A percentile compares a stretch with the other conserved stretches of the same genome.
phyloP scores from a whole-genome alignment of 2,888 invertebrate species.

The Brenthis daphne region DNA sequence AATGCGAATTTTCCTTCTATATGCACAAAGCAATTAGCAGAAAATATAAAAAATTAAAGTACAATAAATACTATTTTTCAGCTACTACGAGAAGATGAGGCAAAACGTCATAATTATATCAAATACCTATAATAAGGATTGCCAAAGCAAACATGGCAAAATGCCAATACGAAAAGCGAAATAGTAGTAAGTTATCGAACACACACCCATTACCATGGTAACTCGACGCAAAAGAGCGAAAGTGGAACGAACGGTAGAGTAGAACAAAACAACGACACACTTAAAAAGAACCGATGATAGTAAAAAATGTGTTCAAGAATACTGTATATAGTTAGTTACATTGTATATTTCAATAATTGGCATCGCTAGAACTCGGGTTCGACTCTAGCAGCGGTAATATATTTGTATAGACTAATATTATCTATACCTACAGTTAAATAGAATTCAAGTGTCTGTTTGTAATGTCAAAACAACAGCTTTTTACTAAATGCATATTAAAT shows the following conservation, averaged over 20 bases:
- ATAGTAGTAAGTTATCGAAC: conserved; percentile 54
- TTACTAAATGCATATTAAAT: too few species aligned
- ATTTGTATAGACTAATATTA: too few species aligned
- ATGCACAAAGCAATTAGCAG: background rate
- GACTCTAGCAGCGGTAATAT: too few species aligned
- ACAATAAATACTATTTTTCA: background rate
- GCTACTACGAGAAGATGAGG: too few species aligned
- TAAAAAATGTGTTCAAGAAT: conserved; percentile 10
- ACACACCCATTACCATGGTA: conserved; percentile 63
- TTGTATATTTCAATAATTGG: too few species aligned
- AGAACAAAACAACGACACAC: conserved; percentile 22
- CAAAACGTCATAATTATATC: background rate
- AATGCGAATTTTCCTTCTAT: too few species aligned
- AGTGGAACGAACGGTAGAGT: conserved; percentile 62
- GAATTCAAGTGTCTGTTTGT: too few species aligned
- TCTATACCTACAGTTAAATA: too few species aligned
- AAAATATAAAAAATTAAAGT: background rate
- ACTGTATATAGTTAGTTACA: conserved; percentile 1
- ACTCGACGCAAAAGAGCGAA: conserved; percentile 58
- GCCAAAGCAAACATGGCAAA: conserved; percentile 36
- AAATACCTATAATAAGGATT: conserved; percentile 2
- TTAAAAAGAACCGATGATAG: conserved; percentile 6
- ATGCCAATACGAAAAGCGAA: conserved; percentile 30
- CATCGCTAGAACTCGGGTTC: too few species aligned
- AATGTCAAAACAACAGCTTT: too few species aligned